A percentile compares a stretch with the other conserved stretches of the same genome.
Evolutionary conservation across 1,140 invertebrate species (phyloP).

Genomic region (Papilio dardanus): DNA sequence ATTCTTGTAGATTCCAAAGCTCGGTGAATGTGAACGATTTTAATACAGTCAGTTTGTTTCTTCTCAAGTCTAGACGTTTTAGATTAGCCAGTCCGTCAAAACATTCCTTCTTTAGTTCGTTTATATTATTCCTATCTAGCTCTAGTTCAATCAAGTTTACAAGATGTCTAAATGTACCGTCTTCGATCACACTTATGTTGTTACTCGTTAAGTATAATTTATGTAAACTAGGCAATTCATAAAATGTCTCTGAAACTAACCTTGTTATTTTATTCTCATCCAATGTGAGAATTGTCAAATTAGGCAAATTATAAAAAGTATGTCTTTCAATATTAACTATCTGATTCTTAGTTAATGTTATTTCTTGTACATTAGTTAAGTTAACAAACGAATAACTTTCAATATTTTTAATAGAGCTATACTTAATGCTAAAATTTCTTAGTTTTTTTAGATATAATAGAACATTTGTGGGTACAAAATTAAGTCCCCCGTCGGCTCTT

Average conservation of each 20-base stretch:
- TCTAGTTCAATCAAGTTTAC: slow-evolving; percentile 86
- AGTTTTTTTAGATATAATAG: slow-evolving; percentile 86
- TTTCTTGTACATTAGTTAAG: slow-evolving; percentile 85
- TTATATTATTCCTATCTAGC: slow-evolving; percentile 87
- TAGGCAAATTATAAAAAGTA: slow-evolving; percentile 87
- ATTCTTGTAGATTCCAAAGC: slow-evolving; percentile 86
- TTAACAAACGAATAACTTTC: slow-evolving; percentile 88
- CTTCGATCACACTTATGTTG: slow-evolving; percentile 88
- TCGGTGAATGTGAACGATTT: slow-evolving; percentile 89
- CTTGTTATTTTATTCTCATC: slow-evolving; percentile 88
- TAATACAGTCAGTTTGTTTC: slow-evolving; percentile 87
- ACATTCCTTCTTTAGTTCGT: slow-evolving; percentile 86
- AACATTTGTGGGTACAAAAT: slow-evolving; percentile 87
- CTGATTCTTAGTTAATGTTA: slow-evolving; percentile 87
- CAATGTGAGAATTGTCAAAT: slow-evolving; percentile 85
- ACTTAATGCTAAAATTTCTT: slow-evolving; percentile 86
- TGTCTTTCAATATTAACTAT: slow-evolving; percentile 85
- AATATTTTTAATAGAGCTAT: slow-evolving; percentile 87
- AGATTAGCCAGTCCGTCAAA: slow-evolving; percentile 88
- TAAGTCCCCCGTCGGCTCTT: slow-evolving; percentile 84
- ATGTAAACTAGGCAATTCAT: slow-evolving; percentile 86
- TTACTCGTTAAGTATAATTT: slow-evolving; percentile 88
- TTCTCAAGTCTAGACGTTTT: slow-evolving; percentile 85
- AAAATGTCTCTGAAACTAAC: slow-evolving; percentile 88
- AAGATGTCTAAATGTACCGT: slow-evolving; percentile 87